phyloP scores from a whole-genome alignment of 2,113 vertebrate species.

The Petrocephalus microphthalmus region DNA sequence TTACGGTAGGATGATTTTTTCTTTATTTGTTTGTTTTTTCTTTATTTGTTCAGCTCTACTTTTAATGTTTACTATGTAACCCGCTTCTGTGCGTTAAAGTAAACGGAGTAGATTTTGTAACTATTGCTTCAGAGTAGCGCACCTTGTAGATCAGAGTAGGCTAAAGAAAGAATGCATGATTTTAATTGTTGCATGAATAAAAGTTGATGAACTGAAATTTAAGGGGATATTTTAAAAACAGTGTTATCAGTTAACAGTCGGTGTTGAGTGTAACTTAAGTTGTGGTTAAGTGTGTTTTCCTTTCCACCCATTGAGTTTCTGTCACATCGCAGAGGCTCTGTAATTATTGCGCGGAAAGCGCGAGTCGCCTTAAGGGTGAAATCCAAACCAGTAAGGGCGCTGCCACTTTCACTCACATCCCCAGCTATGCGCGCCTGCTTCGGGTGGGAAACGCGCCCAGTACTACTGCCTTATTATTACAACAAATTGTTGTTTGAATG shows the following conservation, averaged over 20 bases:
- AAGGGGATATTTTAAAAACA: not conserved
- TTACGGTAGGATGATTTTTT: not conserved
- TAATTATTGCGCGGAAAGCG: not conserved
- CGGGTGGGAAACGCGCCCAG: not conserved
- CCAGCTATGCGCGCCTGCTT: not conserved
- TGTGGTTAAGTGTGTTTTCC: not conserved
- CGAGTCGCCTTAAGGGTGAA: not conserved
- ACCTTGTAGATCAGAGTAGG: not conserved
- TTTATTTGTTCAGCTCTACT: not conserved
- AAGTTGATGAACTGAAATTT: not conserved
- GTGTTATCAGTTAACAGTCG: not conserved
- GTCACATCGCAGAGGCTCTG: not conserved
- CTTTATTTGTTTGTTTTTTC: not conserved
- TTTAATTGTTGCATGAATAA: not conserved
- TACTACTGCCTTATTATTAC: not conserved
- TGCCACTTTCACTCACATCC: not conserved
- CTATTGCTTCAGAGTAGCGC: not conserved
- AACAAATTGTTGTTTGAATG: not conserved
- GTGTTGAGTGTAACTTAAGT: not conserved
- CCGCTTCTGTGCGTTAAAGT: not conserved
- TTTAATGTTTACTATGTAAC: not conserved
- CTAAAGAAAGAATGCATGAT: not conserved
- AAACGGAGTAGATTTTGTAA: not conserved
- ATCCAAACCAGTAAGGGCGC: not conserved
- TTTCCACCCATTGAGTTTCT: not conserved